Evolutionary conservation across 2,888 invertebrate species (phyloP).

Genomic region (Chrysotoxum bicinctum): DNA sequence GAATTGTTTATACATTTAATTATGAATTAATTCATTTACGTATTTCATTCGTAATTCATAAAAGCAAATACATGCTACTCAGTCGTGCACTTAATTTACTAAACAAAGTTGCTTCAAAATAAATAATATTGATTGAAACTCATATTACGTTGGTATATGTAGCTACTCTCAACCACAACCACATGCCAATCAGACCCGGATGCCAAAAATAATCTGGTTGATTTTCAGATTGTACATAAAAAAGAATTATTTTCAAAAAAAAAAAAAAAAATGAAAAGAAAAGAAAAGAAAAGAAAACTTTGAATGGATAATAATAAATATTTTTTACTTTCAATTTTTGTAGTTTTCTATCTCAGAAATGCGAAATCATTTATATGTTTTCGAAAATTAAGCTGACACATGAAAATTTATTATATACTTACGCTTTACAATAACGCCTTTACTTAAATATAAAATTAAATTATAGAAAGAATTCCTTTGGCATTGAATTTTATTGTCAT

Average conservation of each 20-base stretch:
- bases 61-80: background rate
- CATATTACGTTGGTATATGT: slow-evolving; percentile 5
- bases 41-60: no score
- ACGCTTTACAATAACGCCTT: slow-evolving; percentile 19
- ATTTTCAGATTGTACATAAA: slow-evolving; percentile 20
- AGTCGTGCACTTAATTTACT: background rate
- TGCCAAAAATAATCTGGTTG: slow-evolving; percentile 18
- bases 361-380: background rate
- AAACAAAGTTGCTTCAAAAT: background rate
- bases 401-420: slow-evolving; percentile 25
- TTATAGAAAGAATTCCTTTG: slow-evolving; percentile 9
- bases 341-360: slow-evolving; percentile 12
- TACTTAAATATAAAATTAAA: background rate
- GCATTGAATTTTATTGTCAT: slow-evolving; percentile 30
- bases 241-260: slow-evolving; percentile 15
- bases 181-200: slow-evolving; percentile 25
- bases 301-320: slow-evolving; percentile 1
- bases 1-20: no score
- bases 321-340: slow-evolving; percentile 2
- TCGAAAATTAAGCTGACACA: slow-evolving; percentile 11
- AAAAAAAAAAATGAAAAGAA: background rate
- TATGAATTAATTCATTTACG: no score
- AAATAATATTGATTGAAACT: slow-evolving; percentile 7
- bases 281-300: background rate
- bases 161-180: slow-evolving; percentile 4